Evolutionary conservation across 2,888 invertebrate species (phyloP).

Genomic region (Rutpela maculata): DNA sequence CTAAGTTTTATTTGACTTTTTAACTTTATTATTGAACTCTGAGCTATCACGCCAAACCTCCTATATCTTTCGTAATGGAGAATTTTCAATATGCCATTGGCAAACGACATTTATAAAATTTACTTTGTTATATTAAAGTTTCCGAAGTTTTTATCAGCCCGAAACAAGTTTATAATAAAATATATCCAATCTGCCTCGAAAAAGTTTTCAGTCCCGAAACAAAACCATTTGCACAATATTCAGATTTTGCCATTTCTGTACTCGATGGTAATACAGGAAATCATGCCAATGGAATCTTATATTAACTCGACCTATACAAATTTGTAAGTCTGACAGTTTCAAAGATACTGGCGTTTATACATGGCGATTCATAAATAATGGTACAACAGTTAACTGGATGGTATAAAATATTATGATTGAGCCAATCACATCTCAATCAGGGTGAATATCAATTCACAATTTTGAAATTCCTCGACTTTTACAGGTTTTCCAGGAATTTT

Average conservation of each 20-base stretch:
- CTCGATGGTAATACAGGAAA: background rate
- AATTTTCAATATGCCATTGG: background rate
- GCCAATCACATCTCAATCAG: no score
- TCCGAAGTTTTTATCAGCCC: conserved; percentile 1
- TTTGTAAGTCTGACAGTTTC: no score
- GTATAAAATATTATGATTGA: no score
- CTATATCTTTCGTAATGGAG: background rate
- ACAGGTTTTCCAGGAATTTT: no score
- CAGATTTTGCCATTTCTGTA: background rate
- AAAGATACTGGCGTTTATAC: no score
- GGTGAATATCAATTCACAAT: no score
- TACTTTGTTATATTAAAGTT: background rate
- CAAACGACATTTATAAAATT: background rate
- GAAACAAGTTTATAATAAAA: background rate
- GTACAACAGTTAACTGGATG: no score
- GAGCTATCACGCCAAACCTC: background rate
- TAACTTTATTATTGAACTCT: background rate
- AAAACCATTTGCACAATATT: background rate
- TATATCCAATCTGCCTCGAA: background rate
- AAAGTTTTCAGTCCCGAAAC: background rate
- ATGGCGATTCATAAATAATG: no score
- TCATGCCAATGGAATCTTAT: background rate
- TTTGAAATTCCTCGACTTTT: no score
- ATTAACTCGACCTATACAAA: no score
- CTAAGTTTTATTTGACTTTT: background rate